These are phyloP conservation scores for Caerostris darwini DNA, from an alignment of 1,140 invertebrate genomes.

Conservation along the genomic window DNA sequence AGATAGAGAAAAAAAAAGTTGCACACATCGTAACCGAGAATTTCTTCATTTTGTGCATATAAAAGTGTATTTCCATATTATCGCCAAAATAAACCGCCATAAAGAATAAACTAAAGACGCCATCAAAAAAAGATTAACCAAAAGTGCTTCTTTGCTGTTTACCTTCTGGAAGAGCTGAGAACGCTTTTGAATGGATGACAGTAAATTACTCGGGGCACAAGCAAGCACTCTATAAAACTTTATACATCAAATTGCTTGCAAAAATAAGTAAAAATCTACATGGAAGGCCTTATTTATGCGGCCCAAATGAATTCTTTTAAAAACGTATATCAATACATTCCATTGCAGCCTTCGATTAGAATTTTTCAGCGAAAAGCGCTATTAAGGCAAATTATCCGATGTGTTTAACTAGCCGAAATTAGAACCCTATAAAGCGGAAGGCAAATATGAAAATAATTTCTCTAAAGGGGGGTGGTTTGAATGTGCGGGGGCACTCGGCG, in stretches of 20 bases:
- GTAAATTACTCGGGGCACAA: conserved; percentile 6
- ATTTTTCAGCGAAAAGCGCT: conserved; percentile 26
- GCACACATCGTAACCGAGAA: too few relatives aligned
- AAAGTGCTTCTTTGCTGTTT: too few relatives aligned
- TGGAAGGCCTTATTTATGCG: background rate
- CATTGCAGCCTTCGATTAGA: conserved; percentile 13
- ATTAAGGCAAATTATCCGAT: conserved; percentile 43
- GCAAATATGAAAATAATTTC: conserved; percentile 38
- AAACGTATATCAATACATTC: conserved; percentile 4
- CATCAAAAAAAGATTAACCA: too few relatives aligned
- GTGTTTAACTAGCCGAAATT: conserved; percentile 39
- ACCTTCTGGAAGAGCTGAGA: too few relatives aligned
- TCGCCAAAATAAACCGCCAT: too few relatives aligned
- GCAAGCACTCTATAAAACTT: conserved; percentile 22
- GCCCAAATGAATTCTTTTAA: conserved; percentile 22
- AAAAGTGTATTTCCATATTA: too few relatives aligned
- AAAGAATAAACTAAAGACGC: too few relatives aligned
- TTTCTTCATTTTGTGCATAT: too few relatives aligned
- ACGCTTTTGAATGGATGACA: too few relatives aligned
- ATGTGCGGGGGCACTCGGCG: background rate
- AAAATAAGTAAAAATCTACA: conserved; percentile 16
- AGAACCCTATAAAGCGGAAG: conserved; percentile 15
- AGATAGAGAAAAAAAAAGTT: too few relatives aligned
- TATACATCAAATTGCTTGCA: background rate
- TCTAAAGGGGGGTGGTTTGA: background rate